Evolutionary conservation across 2,113 vertebrate genomes (phyloP).

Genomic region (Muscicapa adusta): DNA sequence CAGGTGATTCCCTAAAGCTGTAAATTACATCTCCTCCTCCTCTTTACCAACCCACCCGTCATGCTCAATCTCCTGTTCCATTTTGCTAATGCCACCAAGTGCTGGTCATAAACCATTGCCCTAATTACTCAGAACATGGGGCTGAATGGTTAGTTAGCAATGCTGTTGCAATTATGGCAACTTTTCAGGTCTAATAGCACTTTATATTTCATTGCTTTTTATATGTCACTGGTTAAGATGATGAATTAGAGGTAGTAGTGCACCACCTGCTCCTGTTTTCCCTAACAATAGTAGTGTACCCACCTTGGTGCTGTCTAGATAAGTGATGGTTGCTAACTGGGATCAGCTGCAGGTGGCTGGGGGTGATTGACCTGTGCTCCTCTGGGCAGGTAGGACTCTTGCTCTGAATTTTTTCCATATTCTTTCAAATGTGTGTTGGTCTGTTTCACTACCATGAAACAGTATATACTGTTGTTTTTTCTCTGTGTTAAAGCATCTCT

Average conservation of each 20-base stretch:
- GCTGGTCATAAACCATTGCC: constrained; percentile 68
- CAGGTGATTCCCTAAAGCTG: background rate
- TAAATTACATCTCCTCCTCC: constrained; percentile 9
- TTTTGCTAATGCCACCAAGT: constrained; percentile 64
- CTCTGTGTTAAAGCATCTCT: background rate
- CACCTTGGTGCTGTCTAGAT: background rate
- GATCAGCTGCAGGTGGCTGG: background rate
- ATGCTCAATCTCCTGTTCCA: constrained; percentile 24
- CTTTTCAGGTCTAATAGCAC: constrained; percentile 69
- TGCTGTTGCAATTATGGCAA: constrained; percentile 61
- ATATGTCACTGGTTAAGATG: constrained; percentile 73
- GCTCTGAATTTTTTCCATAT: background rate
- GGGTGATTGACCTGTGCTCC: background rate
- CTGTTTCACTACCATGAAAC: background rate
- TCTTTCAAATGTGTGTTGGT: background rate
- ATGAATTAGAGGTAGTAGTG: constrained; percentile 61
- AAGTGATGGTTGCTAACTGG: background rate
- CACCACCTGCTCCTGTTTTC: constrained; percentile 31
- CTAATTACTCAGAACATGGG: constrained; percentile 69
- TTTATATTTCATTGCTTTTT: constrained; percentile 72
- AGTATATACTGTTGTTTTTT: background rate
- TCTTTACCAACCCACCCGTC: background rate
- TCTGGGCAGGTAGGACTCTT: background rate
- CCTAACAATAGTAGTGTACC: accelerated
- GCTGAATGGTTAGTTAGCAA: constrained; percentile 68